phyloP scores from a whole-genome alignment of 2,888 invertebrate genomes.

The Omphaloscelis lunosa region DNA sequence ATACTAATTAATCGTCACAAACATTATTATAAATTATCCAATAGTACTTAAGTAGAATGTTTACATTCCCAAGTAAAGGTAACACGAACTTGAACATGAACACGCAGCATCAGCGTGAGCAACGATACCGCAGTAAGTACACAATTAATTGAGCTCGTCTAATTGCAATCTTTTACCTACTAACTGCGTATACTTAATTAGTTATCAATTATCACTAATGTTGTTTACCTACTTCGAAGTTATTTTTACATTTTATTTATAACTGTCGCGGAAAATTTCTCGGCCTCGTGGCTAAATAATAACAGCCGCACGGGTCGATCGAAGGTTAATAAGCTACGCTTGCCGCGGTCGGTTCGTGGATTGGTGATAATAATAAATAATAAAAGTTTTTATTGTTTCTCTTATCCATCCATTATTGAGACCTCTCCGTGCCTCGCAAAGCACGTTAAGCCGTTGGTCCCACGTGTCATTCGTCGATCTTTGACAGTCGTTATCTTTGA shows the following conservation, averaged over 20 bases:
- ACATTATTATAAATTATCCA: background rate
- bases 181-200: slow-evolving; percentile 6
- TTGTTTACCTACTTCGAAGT: slow-evolving; percentile 43
- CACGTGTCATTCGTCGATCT: too few relatives aligned
- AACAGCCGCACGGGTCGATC: too few relatives aligned
- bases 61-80: slow-evolving; percentile 30
- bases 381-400: too few relatives aligned
- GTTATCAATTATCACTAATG: slow-evolving; percentile 33
- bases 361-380: too few relatives aligned
- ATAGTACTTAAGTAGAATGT: slow-evolving; percentile 3
- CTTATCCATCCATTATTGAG: too few relatives aligned
- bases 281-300: too few relatives aligned
- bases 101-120: slow-evolving; percentile 50
- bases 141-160: slow-evolving; percentile 36
- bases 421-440: too few relatives aligned
- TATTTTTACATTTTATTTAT: slow-evolving; percentile 33
- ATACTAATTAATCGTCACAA: slow-evolving; percentile 1
- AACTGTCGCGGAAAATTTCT: background rate
- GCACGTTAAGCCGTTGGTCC: too few relatives aligned
- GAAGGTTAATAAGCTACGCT: too few relatives aligned
- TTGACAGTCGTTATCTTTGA: too few relatives aligned
- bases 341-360: too few relatives aligned
- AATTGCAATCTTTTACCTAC: slow-evolving; percentile 50
- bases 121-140: slow-evolving; percentile 18
- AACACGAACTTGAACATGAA: slow-evolving; percentile 22